Conservation (phyloP, 2,888 invertebrate species). For the Ochropleura plecta region DNA sequence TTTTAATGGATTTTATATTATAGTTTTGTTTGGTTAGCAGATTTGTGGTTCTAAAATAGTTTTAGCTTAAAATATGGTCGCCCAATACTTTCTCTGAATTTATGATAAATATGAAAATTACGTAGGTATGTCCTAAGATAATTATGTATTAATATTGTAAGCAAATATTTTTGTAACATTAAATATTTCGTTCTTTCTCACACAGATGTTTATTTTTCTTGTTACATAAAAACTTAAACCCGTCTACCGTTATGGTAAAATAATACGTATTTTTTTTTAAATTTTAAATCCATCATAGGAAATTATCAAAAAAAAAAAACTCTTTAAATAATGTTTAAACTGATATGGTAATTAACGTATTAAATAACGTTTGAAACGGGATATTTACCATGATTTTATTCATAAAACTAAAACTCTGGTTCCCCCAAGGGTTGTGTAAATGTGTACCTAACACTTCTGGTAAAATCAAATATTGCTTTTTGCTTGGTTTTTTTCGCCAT, state of each 20-base stretch:
- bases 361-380: no score
- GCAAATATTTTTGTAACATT: conserved; percentile 56
- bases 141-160: conserved; percentile 32
- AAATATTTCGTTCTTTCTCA: conserved; percentile 18
- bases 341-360: no score
- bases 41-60: not conserved
- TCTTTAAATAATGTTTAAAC: no score
- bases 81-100: not conserved
- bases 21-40: not conserved
- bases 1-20: not conserved
- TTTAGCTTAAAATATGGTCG: not conserved
- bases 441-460: no score
- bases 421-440: no score
- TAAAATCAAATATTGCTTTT: no score
- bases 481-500: no score
- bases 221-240: not conserved
- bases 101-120: conserved; percentile 32
- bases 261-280: not conserved
- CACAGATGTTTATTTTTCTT: not conserved
- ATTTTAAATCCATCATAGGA: not conserved
- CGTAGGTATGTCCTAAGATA: conserved; percentile 20
- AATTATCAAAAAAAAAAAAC: not conserved
- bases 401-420: no score
- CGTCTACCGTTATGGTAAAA: not conserved
- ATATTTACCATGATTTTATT: no score